phyloP scores from a whole-genome alignment of 1,140 invertebrate species.

The Megalonaias nervosa region DNA sequence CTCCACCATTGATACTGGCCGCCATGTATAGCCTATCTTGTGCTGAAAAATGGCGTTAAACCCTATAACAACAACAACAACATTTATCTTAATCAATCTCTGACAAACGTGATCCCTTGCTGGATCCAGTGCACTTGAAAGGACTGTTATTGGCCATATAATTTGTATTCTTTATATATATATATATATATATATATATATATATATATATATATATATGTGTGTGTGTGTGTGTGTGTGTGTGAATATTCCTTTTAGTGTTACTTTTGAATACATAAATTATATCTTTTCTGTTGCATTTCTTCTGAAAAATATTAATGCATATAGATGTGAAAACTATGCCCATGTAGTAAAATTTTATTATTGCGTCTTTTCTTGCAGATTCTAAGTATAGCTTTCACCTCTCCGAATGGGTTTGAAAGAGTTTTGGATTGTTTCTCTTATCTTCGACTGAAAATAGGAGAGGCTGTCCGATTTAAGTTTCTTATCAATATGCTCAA shows the following conservation, averaged over 20 bases:
- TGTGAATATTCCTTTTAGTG: neutral
- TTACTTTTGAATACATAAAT: neutral
- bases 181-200: no score
- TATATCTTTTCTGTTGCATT: neutral
- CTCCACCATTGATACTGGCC: no score
- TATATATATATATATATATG: neutral
- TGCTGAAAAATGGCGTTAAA: no score
- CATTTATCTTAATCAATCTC: no score
- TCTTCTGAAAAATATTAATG: neutral
- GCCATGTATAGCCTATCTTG: no score
- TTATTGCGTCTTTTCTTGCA: constrained; percentile 40
- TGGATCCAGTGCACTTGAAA: no score
- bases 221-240: no score
- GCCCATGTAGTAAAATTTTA: neutral
- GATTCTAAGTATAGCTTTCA: constrained; percentile 68
- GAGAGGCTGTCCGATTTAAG: constrained; percentile 92
- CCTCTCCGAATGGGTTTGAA: constrained; percentile 77
- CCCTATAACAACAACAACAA: no score
- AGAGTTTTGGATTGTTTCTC: constrained; percentile 92
- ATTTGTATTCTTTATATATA: no score
- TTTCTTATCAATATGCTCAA: constrained; percentile 90
- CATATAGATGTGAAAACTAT: constrained; percentile 3
- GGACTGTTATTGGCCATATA: no score
- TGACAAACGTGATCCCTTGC: no score
- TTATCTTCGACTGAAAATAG: constrained; percentile 88